Percentiles rank a stretch among this genome's conserved stretches.
phyloP scores from a whole-genome alignment of 2,888 invertebrate genomes.

The Tillus elongatus region DNA sequence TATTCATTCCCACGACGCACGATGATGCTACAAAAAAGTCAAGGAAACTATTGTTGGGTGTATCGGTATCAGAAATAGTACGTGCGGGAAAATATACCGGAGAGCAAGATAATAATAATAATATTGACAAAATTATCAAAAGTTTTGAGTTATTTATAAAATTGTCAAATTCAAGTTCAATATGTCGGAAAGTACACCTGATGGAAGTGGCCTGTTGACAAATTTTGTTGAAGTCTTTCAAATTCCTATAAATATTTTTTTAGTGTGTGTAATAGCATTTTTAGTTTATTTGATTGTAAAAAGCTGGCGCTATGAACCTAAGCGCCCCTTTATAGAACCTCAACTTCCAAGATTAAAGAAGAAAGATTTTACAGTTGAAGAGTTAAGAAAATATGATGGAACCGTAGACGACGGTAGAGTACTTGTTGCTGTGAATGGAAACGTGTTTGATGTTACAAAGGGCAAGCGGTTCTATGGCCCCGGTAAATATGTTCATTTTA shows the following conservation, averaged over 20 bases:
- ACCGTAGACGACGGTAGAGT: conserved; percentile 78
- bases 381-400: conserved; percentile 81
- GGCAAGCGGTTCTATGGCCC: conserved; percentile 90
- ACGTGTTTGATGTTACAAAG: conserved; percentile 88
- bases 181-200: conserved; percentile 35
- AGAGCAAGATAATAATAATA: too few relatives aligned
- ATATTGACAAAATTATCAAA: neutral
- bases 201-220: conserved; percentile 35
- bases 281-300: conserved; percentile 68
- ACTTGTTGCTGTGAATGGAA: conserved; percentile 87
- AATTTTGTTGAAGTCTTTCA: conserved; percentile 54
- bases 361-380: conserved; percentile 81
- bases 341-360: conserved; percentile 74
- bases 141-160: neutral
- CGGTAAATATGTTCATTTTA: conserved; percentile 50
- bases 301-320: conserved; percentile 43
- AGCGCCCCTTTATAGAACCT: conserved; percentile 43
- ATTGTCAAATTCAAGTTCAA: conserved; percentile 14
- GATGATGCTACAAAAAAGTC: conserved; percentile 1
- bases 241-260: conserved; percentile 61
- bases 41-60: too few relatives aligned
- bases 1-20: neutral
- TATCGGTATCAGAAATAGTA: too few relatives aligned
- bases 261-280: conserved; percentile 59
- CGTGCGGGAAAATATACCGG: too few relatives aligned